Evolutionary conservation across 2,113 vertebrate genomes (phyloP).

Genomic region (Oceanites oceanicus): DNA sequence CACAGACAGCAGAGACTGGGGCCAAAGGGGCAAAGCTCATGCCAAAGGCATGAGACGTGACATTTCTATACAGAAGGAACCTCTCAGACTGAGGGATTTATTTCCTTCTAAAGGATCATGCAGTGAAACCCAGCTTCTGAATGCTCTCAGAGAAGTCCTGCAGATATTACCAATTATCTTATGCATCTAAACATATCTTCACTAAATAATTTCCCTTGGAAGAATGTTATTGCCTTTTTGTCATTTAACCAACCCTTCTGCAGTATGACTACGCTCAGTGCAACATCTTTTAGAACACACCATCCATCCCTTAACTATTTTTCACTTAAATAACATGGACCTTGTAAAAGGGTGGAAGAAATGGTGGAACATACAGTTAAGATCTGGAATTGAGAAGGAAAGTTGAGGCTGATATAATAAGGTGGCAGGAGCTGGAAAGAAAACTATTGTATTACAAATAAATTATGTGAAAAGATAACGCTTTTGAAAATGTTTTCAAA

Average conservation of each 20-base stretch:
- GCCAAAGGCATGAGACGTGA: not conserved
- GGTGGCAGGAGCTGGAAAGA: not conserved
- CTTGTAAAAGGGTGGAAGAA: not conserved
- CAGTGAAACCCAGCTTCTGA: not conserved
- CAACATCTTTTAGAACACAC: not conserved
- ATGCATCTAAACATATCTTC: not conserved
- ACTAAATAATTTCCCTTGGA: not conserved
- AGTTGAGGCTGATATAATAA: not conserved
- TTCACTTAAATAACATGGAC: not conserved
- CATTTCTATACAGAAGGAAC: not conserved
- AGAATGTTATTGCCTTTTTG: not conserved
- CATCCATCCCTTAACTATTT: not conserved
- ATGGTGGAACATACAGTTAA: not conserved
- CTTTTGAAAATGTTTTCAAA: not conserved
- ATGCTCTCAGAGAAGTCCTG: not conserved
- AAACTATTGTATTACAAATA: not conserved
- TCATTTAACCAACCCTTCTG: not conserved
- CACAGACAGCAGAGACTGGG: too few relatives aligned
- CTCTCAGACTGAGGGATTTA: not conserved
- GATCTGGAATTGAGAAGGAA: not conserved
- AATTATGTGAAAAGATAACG: not conserved
- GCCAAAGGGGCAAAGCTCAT: not conserved
- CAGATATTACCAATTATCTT: not conserved
- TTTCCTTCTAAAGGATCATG: not conserved
- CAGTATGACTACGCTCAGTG: accelerated